These are phyloP conservation scores for Stenoptilia bipunctidactyla DNA, from an alignment of 2,888 invertebrate species.

Conservation along the genomic window DNA sequence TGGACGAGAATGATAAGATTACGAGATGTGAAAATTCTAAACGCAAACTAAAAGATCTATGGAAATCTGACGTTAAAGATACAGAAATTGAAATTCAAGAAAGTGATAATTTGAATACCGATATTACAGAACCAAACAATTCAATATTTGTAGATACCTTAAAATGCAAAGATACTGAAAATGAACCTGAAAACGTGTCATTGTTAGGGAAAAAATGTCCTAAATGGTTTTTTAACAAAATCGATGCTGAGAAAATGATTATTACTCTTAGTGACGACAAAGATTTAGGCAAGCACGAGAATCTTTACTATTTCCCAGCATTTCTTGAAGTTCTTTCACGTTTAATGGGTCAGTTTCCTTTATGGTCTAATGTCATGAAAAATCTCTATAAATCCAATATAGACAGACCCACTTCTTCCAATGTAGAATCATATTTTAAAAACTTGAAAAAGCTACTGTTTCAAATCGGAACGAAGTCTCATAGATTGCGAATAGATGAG, in stretches of 20 bases:
- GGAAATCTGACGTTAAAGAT: slow-evolving; percentile 6
- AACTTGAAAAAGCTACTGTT: slow-evolving; percentile 4
- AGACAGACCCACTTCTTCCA: slow-evolving; percentile 4
- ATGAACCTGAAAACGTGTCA: background rate
- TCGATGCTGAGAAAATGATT: slow-evolving; percentile 10
- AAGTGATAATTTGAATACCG: slow-evolving; percentile 7
- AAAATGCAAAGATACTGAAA: too few relatives aligned
- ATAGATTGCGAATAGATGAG: slow-evolving; percentile 6
- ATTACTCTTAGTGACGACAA: slow-evolving; percentile 10
- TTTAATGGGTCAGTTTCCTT: slow-evolving; percentile 4
- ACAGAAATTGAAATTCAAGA: slow-evolving; percentile 8
- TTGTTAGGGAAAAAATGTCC: background rate
- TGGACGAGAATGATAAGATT: too few relatives aligned
- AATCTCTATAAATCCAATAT: slow-evolving; percentile 6
- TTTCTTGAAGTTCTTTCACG: slow-evolving; percentile 2
- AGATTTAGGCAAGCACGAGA: slow-evolving; percentile 6
- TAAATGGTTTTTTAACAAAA: slow-evolving; percentile 6
- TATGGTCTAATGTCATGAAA: slow-evolving; percentile 5
- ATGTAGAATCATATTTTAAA: slow-evolving; percentile 6
- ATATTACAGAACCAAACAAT: slow-evolving; percentile 4
- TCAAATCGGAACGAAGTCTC: background rate
- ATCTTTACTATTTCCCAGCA: slow-evolving; percentile 9
- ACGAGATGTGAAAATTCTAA: too few relatives aligned
- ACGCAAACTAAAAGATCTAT: slow-evolving; percentile 6
- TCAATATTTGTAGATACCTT: slow-evolving; percentile 1